phyloP scores from a whole-genome alignment of 2,888 invertebrate genomes.

The Caenorhabditis macrosperma region DNA sequence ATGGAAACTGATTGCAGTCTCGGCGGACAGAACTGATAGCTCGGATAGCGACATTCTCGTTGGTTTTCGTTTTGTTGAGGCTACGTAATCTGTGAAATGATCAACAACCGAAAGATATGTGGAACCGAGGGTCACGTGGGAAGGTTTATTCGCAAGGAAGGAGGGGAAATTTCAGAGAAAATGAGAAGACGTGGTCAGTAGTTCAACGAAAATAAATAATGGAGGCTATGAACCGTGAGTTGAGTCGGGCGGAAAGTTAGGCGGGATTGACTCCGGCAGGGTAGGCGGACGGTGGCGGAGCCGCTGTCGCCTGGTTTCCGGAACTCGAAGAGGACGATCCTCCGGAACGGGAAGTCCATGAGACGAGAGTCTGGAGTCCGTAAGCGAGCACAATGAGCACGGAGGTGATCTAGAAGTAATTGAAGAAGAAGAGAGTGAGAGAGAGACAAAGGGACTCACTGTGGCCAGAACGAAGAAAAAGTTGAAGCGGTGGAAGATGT shows the following conservation, averaged over 20 bases:
- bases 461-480: slow-evolving; percentile 59
- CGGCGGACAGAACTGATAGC: slow-evolving; percentile 51
- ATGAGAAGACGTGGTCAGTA: neutral
- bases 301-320: slow-evolving; percentile 55
- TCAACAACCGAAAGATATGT: neutral
- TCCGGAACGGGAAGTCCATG: slow-evolving; percentile 39
- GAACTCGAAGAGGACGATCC: neutral
- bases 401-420: slow-evolving; percentile 19
- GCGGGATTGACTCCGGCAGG: slow-evolving; percentile 66
- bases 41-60: slow-evolving; percentile 55
- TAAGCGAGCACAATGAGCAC: slow-evolving; percentile 50
- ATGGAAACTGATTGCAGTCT: slow-evolving; percentile 55
- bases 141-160: slow-evolving; percentile 26
- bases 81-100: slow-evolving; percentile 26
- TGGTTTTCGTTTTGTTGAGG: slow-evolving; percentile 14
- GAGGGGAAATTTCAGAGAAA: neutral
- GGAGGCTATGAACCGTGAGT: slow-evolving; percentile 14
- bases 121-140: slow-evolving; percentile 1
- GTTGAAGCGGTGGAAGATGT: slow-evolving; percentile 65
- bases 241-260: slow-evolving; percentile 28
- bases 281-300: slow-evolving; percentile 53
- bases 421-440: neutral
- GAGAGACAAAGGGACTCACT: slow-evolving; percentile 27
- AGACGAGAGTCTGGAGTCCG: slow-evolving; percentile 49
- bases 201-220: slow-evolving; percentile 22